phyloP scores from a whole-genome alignment of 2,888 invertebrate species.

The Gibbula magus region DNA sequence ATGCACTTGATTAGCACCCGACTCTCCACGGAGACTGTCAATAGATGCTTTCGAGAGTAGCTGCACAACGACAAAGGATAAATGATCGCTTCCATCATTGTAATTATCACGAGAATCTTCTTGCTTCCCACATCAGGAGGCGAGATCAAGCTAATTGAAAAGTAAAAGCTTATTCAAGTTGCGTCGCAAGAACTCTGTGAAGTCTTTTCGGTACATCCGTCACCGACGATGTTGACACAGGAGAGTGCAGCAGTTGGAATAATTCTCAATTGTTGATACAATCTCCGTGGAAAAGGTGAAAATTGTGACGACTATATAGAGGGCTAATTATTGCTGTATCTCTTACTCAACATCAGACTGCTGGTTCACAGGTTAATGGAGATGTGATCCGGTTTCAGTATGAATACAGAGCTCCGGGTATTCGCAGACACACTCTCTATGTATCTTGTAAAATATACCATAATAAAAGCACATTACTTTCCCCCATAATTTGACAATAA shows the following conservation, averaged over 20 bases:
- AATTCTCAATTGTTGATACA: conserved; percentile 9
- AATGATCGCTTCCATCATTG: conserved; percentile 1
- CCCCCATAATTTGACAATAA: too few species aligned
- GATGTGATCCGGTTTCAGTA: too few species aligned
- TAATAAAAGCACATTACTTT: too few species aligned
- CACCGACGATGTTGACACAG: neutral
- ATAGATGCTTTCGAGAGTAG: neutral
- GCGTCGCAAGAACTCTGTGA: too few species aligned
- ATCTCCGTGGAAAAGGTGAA: neutral
- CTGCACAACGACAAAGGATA: neutral
- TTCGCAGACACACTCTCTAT: too few species aligned
- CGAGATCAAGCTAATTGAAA: neutral
- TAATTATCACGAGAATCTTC: conserved; percentile 1
- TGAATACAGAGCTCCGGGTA: too few species aligned
- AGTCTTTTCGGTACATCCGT: neutral
- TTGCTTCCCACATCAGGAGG: neutral
- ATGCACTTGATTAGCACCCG: conserved; percentile 6
- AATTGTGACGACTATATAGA: too few species aligned
- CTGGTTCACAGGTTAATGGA: too few species aligned
- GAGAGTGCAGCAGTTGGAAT: neutral
- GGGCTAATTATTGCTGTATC: too few species aligned
- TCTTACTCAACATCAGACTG: too few species aligned
- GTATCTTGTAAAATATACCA: too few species aligned
- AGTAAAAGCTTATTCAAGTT: conserved; percentile 2
- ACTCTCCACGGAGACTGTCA: neutral